Conservation (phyloP, 2,797 vertebrate genomes). For the Xenopus petersii region DNA sequence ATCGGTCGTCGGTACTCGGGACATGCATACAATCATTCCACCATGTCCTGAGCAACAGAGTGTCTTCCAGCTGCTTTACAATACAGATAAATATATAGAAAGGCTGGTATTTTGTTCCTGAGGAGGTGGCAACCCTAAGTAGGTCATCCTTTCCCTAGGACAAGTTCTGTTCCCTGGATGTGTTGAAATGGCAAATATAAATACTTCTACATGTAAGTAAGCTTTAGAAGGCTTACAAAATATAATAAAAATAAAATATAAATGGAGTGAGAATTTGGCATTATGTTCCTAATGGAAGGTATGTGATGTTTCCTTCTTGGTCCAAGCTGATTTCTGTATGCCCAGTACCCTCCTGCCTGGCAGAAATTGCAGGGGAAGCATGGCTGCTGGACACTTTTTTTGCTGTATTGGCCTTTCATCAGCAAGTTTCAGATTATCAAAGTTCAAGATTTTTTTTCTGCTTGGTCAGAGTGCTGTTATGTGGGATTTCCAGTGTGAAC, state of each 20-base stretch:
- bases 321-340: constrained; percentile 60
- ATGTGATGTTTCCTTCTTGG: constrained; percentile 62
- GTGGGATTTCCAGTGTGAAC: constrained; percentile 23
- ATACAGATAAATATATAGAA: no score
- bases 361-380: constrained; percentile 18
- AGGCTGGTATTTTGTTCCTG: no score
- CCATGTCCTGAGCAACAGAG: no score
- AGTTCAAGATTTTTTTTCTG: constrained; percentile 22
- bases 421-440: constrained; percentile 18
- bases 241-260: constrained; percentile 29
- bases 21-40: no score
- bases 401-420: constrained; percentile 23
- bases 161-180: no score
- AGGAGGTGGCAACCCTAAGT: no score
- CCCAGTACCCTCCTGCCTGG: constrained; percentile 53
- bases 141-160: no score
- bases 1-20: no score
- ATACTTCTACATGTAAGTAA: no score
- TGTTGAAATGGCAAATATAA: no score
- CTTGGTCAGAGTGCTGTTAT: constrained; percentile 52
- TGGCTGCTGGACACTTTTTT: background rate
- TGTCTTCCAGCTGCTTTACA: no score
- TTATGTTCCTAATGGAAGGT: constrained; percentile 70
- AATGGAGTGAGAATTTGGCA: constrained; percentile 12
- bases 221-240: background rate